phyloP scores from a whole-genome alignment of 2,888 invertebrate genomes.

The Protodeltote pygarga region DNA sequence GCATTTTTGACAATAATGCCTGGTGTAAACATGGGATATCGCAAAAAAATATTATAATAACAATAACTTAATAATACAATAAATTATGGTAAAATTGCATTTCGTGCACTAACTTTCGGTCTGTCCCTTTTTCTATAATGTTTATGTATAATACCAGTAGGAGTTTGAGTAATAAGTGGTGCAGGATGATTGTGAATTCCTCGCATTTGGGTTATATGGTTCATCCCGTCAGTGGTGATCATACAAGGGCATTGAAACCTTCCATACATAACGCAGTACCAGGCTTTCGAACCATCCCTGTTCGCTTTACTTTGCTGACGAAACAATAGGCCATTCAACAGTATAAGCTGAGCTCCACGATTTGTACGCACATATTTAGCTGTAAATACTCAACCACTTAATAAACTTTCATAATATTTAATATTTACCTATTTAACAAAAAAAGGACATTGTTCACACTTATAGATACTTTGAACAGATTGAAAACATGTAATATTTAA shows the following conservation, averaged over 20 bases:
- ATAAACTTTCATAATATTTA: constrained; percentile 1
- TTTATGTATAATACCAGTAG: constrained; percentile 51
- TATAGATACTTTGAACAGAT: too few species aligned
- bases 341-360: constrained; percentile 59
- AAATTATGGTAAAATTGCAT: constrained; percentile 32
- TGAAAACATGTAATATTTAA: too few species aligned
- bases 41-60: background rate
- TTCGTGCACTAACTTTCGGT: constrained; percentile 16
- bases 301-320: constrained; percentile 58
- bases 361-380: constrained; percentile 58
- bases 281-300: constrained; percentile 55
- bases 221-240: constrained; percentile 53
- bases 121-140: constrained; percentile 22
- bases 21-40: background rate
- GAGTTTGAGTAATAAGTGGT: constrained; percentile 54
- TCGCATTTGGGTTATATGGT: constrained; percentile 58
- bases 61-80: background rate
- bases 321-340: constrained; percentile 53
- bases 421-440: too few species aligned
- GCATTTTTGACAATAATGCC: background rate
- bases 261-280: constrained; percentile 65
- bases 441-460: too few species aligned
- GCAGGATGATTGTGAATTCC: constrained; percentile 57
- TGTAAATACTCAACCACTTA: constrained; percentile 41
- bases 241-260: constrained; percentile 53